Evolutionary conservation across 2,888 invertebrate genomes (phyloP).

Genomic region (Zelleria hepariella): DNA sequence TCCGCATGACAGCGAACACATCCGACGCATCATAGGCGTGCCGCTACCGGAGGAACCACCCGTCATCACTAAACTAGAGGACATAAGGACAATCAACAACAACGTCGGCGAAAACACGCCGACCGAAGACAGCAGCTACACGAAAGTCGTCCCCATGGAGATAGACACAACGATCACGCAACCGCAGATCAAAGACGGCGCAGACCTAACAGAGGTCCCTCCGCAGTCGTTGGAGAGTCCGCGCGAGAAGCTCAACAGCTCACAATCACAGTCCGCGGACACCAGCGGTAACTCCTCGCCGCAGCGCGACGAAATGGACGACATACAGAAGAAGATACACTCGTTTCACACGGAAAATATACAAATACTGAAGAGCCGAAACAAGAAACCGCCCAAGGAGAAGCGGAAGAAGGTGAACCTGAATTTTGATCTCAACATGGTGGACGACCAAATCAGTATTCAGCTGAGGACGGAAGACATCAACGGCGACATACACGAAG

Average conservation of each 20-base stretch:
- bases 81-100: constrained; percentile 47
- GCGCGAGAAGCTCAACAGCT: constrained; percentile 47
- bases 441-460: constrained; percentile 66
- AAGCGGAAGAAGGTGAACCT: constrained; percentile 69
- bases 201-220: constrained; percentile 15
- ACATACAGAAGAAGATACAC: constrained; percentile 74
- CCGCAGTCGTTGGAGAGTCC: constrained; percentile 42
- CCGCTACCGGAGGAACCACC: constrained; percentile 55
- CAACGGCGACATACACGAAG: constrained; percentile 53
- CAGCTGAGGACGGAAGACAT: constrained; percentile 56
- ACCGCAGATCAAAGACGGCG: constrained; percentile 44
- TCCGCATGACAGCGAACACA: constrained; percentile 52
- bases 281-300: constrained; percentile 66
- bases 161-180: constrained; percentile 52
- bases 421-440: constrained; percentile 67
- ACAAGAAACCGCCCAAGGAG: constrained; percentile 69
- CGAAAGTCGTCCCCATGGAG: constrained; percentile 59
- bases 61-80: constrained; percentile 37
- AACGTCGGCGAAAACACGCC: constrained; percentile 27
- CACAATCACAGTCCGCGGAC: constrained; percentile 45
- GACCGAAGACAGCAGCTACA: constrained; percentile 46
- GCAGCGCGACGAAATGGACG: constrained; percentile 70
- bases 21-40: constrained; percentile 57
- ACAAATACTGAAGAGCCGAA: constrained; percentile 72
- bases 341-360: constrained; percentile 77